Evolutionary conservation across 2,888 invertebrate species (phyloP), one percentile per base, ranked within the genome.

Genomic region (Drosophila tripunctata): DNA sequence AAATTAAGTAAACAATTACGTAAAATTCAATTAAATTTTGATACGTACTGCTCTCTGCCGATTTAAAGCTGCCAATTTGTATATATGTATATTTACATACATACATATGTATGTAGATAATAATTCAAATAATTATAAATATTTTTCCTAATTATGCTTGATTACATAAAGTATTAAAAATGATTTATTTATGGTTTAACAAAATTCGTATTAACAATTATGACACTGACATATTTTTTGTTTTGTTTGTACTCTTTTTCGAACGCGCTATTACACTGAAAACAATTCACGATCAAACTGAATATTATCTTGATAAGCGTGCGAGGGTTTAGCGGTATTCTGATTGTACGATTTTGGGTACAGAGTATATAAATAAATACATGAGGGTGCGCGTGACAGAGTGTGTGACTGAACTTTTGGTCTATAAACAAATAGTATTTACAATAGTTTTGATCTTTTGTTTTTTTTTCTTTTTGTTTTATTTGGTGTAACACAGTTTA

Each of bases 401-500:
- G 57, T 51, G 24, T 58, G 69, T 81, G 78, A 69, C 66, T 67
- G 44, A 61, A 61, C 47, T 77, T n/a, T n/a, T 74, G 76, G 67
- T 62, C 63, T 74, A 65, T 58, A 61, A 75, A 50, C 63, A 50
- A 69, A 51, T 66, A 70, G 63, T 81, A 82, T 81, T 70, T 82
- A 81, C 81, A 78, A 77, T 69, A 55, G 64, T 65, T 45, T 61
- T 56, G 24, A 31, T 65, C 17, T 56, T 52, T 36, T 68, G 21
- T 40, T 52, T 44, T 60, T 33, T 22, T 40, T 45, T 15, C 17
- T 51, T 43, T 54, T 33, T 15, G 24, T 38, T 47, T 10, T 41
- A 33, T 66, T 65, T 73, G 69, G 67, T 75, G 73, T 72, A 76
- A 82, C 82, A 83, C 82, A 84, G 73, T 72, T 89, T 88, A 89